Evolutionary conservation across 2,888 invertebrate species (phyloP).

Genomic region (Ophioninae sp.): DNA sequence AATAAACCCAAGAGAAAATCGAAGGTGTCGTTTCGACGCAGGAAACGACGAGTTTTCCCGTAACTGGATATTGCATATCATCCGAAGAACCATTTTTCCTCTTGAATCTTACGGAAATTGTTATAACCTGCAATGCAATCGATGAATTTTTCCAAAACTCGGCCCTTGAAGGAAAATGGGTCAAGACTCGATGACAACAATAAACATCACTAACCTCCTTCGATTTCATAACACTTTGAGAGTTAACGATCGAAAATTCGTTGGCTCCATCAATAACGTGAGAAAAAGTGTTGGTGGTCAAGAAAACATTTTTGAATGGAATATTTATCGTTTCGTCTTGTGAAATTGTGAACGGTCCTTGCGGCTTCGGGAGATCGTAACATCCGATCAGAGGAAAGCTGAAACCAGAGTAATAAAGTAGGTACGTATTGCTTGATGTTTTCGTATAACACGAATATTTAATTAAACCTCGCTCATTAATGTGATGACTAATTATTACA

Average conservation of each 20-base stretch:
- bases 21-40: slow-evolving; percentile 64
- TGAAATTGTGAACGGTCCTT: slow-evolving; percentile 69
- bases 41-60: slow-evolving; percentile 68
- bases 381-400: slow-evolving; percentile 72
- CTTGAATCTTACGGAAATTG: slow-evolving; percentile 63
- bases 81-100: slow-evolving; percentile 5
- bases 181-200: background rate
- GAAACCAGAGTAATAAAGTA: background rate
- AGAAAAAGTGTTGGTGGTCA: slow-evolving; percentile 66
- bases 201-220: slow-evolving; percentile 66
- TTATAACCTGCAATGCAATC: slow-evolving; percentile 53
- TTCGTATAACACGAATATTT: background rate
- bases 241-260: slow-evolving; percentile 58
- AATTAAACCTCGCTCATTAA: background rate
- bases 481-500: too few species aligned
- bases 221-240: slow-evolving; percentile 58
- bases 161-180: background rate
- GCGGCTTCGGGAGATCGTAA: slow-evolving; percentile 68
- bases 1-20: slow-evolving; percentile 69
- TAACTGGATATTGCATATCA: slow-evolving; percentile 60
- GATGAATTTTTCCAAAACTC: background rate
- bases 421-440: background rate
- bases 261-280: slow-evolving; percentile 65
- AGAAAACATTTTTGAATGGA: slow-evolving; percentile 72
- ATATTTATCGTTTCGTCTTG: slow-evolving; percentile 59